Evolutionary conservation across 35 echinoderm and acorn worm genomes (phyloP).

Genomic region (Eucidaris tribuloides): DNA sequence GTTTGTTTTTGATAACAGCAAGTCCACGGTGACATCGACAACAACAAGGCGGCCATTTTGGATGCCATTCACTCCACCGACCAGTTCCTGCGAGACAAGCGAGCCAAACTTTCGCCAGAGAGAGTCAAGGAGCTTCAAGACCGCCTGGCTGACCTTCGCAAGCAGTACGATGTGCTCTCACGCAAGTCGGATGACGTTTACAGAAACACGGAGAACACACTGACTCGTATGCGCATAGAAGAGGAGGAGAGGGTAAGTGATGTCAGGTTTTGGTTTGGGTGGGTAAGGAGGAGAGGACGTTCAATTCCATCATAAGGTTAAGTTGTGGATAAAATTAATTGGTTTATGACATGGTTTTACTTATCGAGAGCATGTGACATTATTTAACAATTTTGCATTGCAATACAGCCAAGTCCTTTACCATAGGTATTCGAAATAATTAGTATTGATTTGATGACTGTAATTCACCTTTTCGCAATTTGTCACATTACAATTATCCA

Average conservation of each 20-base stretch:
- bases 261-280: no score
- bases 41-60: slow-evolving; percentile 91
- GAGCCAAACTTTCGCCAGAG: slow-evolving; percentile 78
- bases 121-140: slow-evolving; percentile 70
- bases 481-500: no score
- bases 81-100: slow-evolving; percentile 89
- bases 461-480: no score
- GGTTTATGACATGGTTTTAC: no score
- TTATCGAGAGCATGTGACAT: no score
- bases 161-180: slow-evolving; percentile 82
- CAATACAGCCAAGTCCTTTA: no score
- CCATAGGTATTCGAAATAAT: no score
- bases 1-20: no score
- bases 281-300: neutral
- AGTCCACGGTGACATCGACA: slow-evolving; percentile 80
- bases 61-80: slow-evolving; percentile 93
- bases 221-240: slow-evolving; percentile 63
- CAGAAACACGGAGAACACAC: slow-evolving; percentile 54
- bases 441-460: no score
- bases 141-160: slow-evolving; percentile 63
- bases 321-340: no score
- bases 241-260: slow-evolving; percentile 66
- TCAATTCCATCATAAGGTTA: neutral
- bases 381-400: no score
- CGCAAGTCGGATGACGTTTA: slow-evolving; percentile 66